These are phyloP conservation scores for Plecturocebus donacophilus DNA, from an alignment of 2,113 vertebrate species.

Conservation along the genomic window DNA sequence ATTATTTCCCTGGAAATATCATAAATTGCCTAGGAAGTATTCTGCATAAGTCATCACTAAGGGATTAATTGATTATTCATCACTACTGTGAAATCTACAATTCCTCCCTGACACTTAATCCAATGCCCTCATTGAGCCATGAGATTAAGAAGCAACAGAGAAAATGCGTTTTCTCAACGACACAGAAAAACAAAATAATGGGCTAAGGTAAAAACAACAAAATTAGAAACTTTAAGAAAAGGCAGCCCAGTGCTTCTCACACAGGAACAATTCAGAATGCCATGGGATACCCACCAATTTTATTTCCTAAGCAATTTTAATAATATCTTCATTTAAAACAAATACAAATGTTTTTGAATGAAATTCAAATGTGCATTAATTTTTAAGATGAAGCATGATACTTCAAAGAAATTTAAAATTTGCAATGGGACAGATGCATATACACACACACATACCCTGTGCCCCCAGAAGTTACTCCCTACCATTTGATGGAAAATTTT, in stretches of 20 bases:
- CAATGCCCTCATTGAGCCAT: neutral
- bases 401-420: neutral
- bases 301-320: neutral
- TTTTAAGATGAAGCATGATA: slow-evolving; percentile 25
- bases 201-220: neutral
- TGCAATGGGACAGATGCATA: neutral
- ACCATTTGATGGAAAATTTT: neutral
- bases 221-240: neutral
- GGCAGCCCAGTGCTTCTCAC: neutral
- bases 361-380: neutral
- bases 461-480: neutral
- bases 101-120: neutral
- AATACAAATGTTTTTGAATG: neutral
- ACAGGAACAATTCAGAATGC: neutral
- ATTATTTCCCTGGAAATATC: neutral
- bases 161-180: neutral
- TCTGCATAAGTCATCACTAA: neutral
- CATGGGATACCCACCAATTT: neutral
- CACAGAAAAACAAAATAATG: neutral
- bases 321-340: neutral
- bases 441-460: neutral
- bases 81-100: neutral
- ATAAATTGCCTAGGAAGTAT: neutral
- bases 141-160: neutral
- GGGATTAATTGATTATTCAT: neutral